Base-by-base conservation (phyloP, 2,113 vertebrate species). In the Xenotilapia caudafasciata region DNA sequence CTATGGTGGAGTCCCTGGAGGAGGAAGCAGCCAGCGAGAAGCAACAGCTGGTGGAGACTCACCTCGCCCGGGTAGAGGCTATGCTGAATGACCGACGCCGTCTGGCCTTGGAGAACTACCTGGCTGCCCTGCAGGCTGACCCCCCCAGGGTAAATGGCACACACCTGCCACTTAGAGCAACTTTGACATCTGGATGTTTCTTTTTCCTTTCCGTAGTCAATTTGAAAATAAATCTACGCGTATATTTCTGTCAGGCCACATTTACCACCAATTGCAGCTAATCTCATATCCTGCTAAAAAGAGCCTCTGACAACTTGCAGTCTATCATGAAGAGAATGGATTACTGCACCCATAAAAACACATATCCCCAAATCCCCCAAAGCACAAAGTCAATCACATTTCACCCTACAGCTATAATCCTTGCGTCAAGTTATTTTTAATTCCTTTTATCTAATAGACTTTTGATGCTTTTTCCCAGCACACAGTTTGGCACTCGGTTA, bases 1-100 rank as follows among this genome's bases (percentile, higher is more conserved):
- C 98, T 2, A 98, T 98, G 97, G 97, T 99, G 79, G 98, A 99
- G 92, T 98, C 98, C 9, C 96, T 99, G 79, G 99, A 99, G 95
- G 98, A 99, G 85, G 98, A 99, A 90, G 98, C 98, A 21, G 99
- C 99, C 6, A 98, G 98, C 1, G 98, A 99, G 96, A 99, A 99
- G 94, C 98, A 99, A 95, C 98, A 99, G 96, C 97, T 99, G 47
- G 98, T 99, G 88, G 99, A 99, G 90, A 99, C 99, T 47, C 99
- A 99, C 94, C 95, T 99, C 75, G 99, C 98, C 26, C 97, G 98
- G 1, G 99, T 99, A 83, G 98, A 99, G 95, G 98, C 98, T 56
- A 98, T 99, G 97, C 92, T 99, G 84, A 99, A 99, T 0, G 98
- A 99, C 86, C 98, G 98, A 3, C 98, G 98, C 19, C 97, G 98